Evolutionary conservation across 2,888 invertebrate species (phyloP).

Genomic region (Oegoconia quadripuncta): DNA sequence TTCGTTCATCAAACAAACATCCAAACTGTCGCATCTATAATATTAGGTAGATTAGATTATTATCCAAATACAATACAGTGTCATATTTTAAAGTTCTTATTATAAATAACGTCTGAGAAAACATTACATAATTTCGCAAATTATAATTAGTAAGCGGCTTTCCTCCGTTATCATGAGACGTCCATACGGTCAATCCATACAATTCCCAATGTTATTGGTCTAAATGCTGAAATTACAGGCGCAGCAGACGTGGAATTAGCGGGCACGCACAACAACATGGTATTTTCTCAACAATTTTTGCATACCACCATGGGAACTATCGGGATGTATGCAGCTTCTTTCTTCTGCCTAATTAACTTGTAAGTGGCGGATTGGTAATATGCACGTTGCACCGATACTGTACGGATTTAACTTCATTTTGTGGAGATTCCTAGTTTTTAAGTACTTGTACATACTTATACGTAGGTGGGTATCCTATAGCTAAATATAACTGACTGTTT

Average conservation of each 20-base stretch:
- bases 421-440: not conserved
- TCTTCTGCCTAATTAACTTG: conserved; percentile 55
- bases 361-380: conserved; percentile 47
- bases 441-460: too few species aligned
- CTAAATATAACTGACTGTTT: too few species aligned
- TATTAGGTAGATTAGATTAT: too few species aligned
- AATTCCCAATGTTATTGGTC: conserved; percentile 47
- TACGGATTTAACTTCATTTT: not conserved
- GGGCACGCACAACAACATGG: conserved; percentile 58
- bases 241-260: conserved; percentile 48
- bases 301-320: conserved; percentile 72
- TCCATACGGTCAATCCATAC: conserved; percentile 29
- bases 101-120: too few species aligned
- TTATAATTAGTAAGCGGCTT: too few species aligned
- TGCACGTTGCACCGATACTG: conserved; percentile 25
- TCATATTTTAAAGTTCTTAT: too few species aligned
- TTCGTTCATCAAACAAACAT: too few species aligned
- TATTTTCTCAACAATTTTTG: conserved; percentile 77
- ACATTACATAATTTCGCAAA: not conserved
- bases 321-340: conserved; percentile 37
- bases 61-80: too few species aligned
- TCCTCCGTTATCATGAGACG: too few species aligned
- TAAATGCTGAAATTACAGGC: conserved; percentile 67
- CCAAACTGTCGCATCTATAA: too few species aligned
- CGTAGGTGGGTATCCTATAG: too few species aligned